Percentiles rank a stretch among this genome's conserved stretches.
Evolutionary conservation across 1,140 invertebrate species (phyloP).

Genomic region (Bombus impatiens): DNA sequence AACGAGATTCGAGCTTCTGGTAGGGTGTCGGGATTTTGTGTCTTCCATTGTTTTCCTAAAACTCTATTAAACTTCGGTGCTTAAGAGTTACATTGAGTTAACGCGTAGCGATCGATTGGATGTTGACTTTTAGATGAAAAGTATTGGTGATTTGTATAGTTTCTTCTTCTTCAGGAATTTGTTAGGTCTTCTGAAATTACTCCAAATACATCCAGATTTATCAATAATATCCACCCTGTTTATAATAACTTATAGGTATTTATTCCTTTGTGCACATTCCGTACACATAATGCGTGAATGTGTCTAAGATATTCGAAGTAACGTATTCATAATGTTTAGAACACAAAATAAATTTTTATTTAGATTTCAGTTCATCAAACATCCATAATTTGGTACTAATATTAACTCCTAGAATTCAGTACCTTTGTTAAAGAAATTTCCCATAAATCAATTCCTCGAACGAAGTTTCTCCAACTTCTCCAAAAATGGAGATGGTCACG

Average conservation of each 20-base stretch:
- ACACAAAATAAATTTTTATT: no score
- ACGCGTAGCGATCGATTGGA: no score
- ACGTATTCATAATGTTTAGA: no score
- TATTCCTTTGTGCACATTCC: not conserved
- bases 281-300: no score
- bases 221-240: not conserved
- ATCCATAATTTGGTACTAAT: no score
- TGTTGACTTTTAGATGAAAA: not conserved
- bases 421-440: not conserved
- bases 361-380: no score
- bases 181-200: not conserved
- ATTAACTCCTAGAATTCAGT: no score
- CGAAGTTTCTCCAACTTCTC: not conserved
- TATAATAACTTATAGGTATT: not conserved
- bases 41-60: not conserved
- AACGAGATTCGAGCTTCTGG: not conserved
- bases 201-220: not conserved
- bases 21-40: not conserved
- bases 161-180: not conserved
- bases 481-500: no score
- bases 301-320: no score
- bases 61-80: no score
- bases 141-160: not conserved
- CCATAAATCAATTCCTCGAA: not conserved
- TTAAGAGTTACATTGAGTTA: not conserved